phyloP scores from a whole-genome alignment of 2,113 vertebrate genomes.

The Myotis brandtii region DNA sequence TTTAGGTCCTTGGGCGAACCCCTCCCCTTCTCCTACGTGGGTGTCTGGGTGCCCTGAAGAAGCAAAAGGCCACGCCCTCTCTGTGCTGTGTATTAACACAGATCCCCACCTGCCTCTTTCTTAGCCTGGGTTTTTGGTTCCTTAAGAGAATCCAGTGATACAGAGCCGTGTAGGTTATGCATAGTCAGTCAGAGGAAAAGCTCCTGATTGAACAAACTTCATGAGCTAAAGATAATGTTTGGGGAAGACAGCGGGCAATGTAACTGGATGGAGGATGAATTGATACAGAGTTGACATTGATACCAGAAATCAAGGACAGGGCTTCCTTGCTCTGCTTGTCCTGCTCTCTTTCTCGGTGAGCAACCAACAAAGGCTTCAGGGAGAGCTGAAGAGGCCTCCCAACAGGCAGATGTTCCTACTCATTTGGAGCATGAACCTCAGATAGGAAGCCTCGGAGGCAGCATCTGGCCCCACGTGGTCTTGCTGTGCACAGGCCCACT shows the following conservation, averaged over 20 bases:
- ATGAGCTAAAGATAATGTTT: background rate
- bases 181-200: background rate
- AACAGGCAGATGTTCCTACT: background rate
- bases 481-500: accelerated
- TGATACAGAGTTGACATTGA: accelerated
- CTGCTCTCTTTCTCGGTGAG: background rate
- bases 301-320: background rate
- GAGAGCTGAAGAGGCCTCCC: background rate
- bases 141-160: too few species aligned
- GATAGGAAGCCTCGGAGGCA: background rate
- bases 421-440: accelerated
- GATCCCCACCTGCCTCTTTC: too few species aligned
- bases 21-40: accelerated
- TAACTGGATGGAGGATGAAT: background rate
- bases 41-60: background rate
- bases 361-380: background rate
- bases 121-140: background rate
- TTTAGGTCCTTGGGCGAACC: background rate
- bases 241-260: accelerated
- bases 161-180: background rate
- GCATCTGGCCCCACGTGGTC: background rate
- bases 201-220: accelerated
- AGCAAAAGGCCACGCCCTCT: accelerated
- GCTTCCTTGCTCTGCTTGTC: background rate
- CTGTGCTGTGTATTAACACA: background rate